Evolutionary conservation across 1,140 invertebrate species (phyloP).

Genomic region (Chlorops oryzae): DNA sequence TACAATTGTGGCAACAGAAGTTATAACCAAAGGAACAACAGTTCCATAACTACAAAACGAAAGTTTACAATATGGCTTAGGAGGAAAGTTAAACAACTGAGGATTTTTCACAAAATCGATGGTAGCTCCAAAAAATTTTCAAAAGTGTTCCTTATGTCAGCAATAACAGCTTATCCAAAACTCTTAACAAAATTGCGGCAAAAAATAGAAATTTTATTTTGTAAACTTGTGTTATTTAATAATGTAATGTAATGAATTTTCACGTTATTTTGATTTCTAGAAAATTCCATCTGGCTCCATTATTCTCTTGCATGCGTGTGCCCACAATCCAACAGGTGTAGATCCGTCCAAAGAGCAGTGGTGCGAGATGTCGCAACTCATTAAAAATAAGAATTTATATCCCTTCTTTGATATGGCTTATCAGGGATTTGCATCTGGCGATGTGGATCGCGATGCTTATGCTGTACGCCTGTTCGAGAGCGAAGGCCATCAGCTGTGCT

Average conservation of each 20-base stretch:
- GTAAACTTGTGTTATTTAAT: no score
- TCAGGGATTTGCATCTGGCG: slow-evolving; percentile 90
- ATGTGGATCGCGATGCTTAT: slow-evolving; percentile 80
- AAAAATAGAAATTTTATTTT: no score
- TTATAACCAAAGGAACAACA: no score
- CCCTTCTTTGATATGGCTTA: slow-evolving; percentile 99
- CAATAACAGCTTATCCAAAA: no score
- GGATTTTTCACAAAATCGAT: no score
- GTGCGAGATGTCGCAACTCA: slow-evolving; percentile 65
- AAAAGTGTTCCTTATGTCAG: no score
- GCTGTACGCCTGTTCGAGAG: slow-evolving; percentile 83
- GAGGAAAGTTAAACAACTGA: no score
- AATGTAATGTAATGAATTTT: slow-evolving; percentile 2
- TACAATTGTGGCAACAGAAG: no score
- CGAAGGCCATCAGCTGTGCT: slow-evolving; percentile 80
- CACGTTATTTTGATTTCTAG: slow-evolving; percentile 57
- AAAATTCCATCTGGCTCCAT: slow-evolving; percentile 91
- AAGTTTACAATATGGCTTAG: no score
- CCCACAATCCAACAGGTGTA: slow-evolving; percentile 98
- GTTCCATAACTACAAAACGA: no score
- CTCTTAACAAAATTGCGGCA: no score
- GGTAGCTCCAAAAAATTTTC: no score
- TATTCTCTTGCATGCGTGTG: slow-evolving; percentile 92
- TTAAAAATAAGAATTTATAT: slow-evolving; percentile 80
- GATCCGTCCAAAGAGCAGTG: slow-evolving; percentile 88